phyloP scores from a whole-genome alignment of 2,113 vertebrate genomes.

The Corapipo altera region DNA sequence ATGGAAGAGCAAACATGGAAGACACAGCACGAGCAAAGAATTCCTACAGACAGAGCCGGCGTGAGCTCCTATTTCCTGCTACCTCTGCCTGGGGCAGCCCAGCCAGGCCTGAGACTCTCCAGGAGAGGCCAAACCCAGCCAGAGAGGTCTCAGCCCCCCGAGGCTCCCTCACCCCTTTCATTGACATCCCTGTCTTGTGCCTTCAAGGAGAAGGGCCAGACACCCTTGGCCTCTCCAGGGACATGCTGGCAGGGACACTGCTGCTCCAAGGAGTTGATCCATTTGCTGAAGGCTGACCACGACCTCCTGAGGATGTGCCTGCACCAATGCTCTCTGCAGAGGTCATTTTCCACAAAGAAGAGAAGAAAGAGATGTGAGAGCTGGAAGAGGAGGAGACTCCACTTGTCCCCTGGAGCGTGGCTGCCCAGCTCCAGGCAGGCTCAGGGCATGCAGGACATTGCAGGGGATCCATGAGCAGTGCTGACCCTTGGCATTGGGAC shows the following conservation, averaged over 20 bases:
- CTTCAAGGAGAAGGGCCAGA: neutral
- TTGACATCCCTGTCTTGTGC: neutral
- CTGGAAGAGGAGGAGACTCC: neutral
- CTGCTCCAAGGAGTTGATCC: neutral
- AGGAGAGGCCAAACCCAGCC: neutral
- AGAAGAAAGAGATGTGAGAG: neutral
- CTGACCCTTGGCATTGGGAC: neutral
- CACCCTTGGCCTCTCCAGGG: neutral
- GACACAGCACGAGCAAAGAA: neutral
- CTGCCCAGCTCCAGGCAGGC: neutral
- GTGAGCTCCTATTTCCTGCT: neutral
- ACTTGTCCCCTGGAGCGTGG: neutral
- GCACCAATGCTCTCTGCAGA: neutral
- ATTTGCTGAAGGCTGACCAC: neutral
- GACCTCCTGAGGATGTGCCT: neutral
- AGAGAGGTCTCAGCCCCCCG: neutral
- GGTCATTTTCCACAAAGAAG: neutral
- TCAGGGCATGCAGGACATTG: neutral
- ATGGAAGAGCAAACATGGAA: neutral
- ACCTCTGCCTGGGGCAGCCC: neutral
- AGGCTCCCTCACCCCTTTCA: neutral
- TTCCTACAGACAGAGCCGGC: neutral
- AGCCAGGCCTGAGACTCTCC: neutral
- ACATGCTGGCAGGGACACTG: neutral
- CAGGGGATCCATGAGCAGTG: neutral